Conservation (phyloP, 2,113 vertebrate genomes). For the Podarcis cretensis region DNA sequence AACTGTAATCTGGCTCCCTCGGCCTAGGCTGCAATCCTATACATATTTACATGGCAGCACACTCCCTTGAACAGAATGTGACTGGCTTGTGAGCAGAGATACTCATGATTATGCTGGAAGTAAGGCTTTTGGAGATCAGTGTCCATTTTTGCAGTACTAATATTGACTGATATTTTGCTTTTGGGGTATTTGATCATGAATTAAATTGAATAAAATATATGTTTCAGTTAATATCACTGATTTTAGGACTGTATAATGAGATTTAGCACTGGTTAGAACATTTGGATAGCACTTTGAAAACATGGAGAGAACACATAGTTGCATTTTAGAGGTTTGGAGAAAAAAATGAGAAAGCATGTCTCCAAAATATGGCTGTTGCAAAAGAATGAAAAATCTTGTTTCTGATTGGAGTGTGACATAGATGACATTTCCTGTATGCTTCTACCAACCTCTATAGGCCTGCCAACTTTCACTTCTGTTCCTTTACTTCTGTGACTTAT, state of each 20-base stretch:
- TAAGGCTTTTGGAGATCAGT: background rate
- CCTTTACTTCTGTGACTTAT: background rate
- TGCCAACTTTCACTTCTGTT: constrained; percentile 8
- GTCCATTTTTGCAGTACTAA: background rate
- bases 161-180: background rate
- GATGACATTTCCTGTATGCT: background rate
- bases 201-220: background rate
- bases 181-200: background rate
- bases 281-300: background rate
- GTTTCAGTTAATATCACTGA: background rate
- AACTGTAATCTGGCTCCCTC: no score
- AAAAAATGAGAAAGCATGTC: background rate
- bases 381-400: background rate
- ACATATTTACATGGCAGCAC: no score
- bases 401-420: background rate
- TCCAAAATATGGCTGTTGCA: background rate
- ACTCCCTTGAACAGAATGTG: no score
- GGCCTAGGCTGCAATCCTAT: background rate
- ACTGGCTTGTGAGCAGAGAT: no score
- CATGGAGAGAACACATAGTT: background rate
- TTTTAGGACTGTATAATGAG: background rate
- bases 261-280: background rate
- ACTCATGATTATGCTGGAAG: background rate
- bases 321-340: background rate
- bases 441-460: background rate